A percentile compares a stretch with the other conserved stretches of the same genome.
These are phyloP conservation scores for Drosophila setosimentum DNA, from an alignment of 2,888 invertebrate genomes.

Conservation along the genomic window DNA sequence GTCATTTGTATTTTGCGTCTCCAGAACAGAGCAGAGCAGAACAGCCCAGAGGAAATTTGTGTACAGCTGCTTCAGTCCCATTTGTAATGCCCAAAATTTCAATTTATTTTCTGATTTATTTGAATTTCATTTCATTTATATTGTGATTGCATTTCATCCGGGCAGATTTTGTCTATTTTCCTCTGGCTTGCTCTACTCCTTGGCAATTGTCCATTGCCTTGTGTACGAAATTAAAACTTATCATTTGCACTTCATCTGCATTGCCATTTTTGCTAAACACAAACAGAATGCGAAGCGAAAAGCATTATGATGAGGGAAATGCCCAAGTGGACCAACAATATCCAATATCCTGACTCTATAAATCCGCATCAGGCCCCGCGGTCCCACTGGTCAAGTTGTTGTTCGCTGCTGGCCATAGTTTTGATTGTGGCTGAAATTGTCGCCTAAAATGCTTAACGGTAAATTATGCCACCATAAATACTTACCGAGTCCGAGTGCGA, in stretches of 20 bases:
- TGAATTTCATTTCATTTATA: slow-evolving; percentile 65
- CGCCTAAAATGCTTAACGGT: slow-evolving; percentile 75
- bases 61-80: slow-evolving; percentile 47
- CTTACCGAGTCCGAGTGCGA: slow-evolving; percentile 33
- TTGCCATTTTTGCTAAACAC: slow-evolving; percentile 29
- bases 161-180: slow-evolving; percentile 17
- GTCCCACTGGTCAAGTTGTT: slow-evolving; percentile 22
- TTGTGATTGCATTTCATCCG: slow-evolving; percentile 68
- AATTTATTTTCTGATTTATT: slow-evolving; percentile 78
- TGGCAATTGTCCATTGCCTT: slow-evolving; percentile 20
- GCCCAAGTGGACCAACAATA: slow-evolving; percentile 41
- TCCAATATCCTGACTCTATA: slow-evolving; percentile 74
- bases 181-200: neutral
- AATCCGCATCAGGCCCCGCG: slow-evolving; percentile 49
- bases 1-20: slow-evolving; percentile 60
- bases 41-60: slow-evolving; percentile 42
- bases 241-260: slow-evolving; percentile 72
- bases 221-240: slow-evolving; percentile 70
- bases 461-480: slow-evolving; percentile 78
- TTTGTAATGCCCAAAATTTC: slow-evolving; percentile 70
- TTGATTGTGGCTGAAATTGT: slow-evolving; percentile 72
- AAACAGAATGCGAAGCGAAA: slow-evolving; percentile 14
- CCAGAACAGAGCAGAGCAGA: slow-evolving; percentile 5
- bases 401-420: slow-evolving; percentile 57
- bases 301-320: slow-evolving; percentile 1